Percentiles rank a stretch among this genome's conserved stretches.
These are phyloP conservation scores for Pachyrhynchus sulphureomaculatus DNA, from an alignment of 1,140 invertebrate genomes.

Conservation along the genomic window DNA sequence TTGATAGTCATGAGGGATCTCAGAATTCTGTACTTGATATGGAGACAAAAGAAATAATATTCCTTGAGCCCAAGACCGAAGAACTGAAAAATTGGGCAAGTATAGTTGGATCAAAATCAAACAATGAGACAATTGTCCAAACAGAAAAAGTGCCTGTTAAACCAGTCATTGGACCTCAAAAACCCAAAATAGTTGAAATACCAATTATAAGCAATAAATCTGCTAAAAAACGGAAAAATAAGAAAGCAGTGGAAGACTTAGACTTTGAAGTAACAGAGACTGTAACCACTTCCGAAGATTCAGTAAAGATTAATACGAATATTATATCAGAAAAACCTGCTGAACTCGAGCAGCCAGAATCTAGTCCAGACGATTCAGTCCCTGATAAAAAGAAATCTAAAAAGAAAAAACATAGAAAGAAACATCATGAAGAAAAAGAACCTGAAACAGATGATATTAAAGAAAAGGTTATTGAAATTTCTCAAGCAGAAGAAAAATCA, in stretches of 20 bases:
- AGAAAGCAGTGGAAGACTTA: not conserved
- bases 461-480: constrained; percentile 28
- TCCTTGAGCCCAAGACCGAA: not conserved
- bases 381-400: constrained; percentile 31
- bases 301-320: no score
- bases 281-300: not conserved
- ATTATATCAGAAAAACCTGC: not conserved
- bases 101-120: constrained; percentile 4
- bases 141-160: not conserved
- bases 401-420: constrained; percentile 33
- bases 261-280: not conserved
- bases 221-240: constrained; percentile 8
- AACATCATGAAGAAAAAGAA: constrained; percentile 25
- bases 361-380: constrained; percentile 13
- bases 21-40: no score
- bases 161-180: not conserved
- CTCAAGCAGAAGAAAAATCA: constrained; percentile 15
- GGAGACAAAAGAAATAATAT: not conserved
- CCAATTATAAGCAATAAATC: constrained; percentile 8
- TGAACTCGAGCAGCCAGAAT: constrained; percentile 6
- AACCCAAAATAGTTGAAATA: constrained; percentile 13
- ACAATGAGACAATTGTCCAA: not conserved
- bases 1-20: no score
- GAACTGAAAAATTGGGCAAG: not conserved
- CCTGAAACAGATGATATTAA: constrained; percentile 30